Conservation (phyloP, 2,113 vertebrate species). For the Rhinoptilus africanus region DNA sequence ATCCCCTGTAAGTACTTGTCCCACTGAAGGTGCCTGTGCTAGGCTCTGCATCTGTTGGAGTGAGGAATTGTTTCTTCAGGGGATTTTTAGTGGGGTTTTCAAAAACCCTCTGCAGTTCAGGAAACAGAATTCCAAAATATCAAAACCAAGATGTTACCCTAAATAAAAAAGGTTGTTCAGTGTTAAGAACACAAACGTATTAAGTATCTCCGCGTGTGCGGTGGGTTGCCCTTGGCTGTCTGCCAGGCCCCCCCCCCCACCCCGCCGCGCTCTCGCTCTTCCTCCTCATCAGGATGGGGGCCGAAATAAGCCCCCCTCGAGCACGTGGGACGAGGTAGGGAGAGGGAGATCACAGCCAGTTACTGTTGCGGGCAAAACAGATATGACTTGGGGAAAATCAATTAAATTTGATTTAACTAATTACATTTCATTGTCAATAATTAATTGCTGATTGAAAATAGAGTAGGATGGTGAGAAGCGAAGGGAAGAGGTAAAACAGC, state of each 20-base stretch:
- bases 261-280: too few relatives aligned
- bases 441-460: not conserved
- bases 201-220: not conserved
- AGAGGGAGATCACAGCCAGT: not conserved
- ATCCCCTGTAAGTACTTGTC: rapidly evolving
- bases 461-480: not conserved
- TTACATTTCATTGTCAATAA: not conserved
- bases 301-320: not conserved
- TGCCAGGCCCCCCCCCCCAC: not conserved
- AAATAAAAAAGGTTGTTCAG: not conserved
- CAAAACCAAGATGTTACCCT: not conserved
- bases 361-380: rapidly evolving
- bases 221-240: not conserved
- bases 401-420: not conserved
- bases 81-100: not conserved
- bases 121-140: not conserved
- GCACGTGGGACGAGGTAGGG: rapidly evolving
- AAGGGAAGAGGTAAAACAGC: not conserved
- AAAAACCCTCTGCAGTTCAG: not conserved
- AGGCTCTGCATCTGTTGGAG: not conserved
- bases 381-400: not conserved
- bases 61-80: too few relatives aligned
- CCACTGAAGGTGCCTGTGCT: not conserved
- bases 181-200: not conserved
- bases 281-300: not conserved